Evolutionary conservation across 2,113 vertebrate species (phyloP), one percentile per base, ranked within the genome.

Genomic region (Echinops telfairi): DNA sequence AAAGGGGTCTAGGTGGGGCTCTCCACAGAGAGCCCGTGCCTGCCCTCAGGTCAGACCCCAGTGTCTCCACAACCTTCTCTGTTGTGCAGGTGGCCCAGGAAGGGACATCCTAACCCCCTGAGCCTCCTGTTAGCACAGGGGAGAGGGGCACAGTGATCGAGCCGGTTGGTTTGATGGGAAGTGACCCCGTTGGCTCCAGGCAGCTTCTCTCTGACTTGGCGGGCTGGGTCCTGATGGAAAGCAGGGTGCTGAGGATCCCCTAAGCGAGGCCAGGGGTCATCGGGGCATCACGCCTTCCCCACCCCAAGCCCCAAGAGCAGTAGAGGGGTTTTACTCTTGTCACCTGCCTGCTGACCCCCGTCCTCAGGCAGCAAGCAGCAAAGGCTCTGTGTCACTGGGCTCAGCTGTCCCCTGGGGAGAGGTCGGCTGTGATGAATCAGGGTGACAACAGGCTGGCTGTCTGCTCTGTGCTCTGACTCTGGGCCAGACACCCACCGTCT

Each of bases 401-500:
- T n/a, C 6, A 3, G 31, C 11, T 40, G 3, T 62, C 2, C 2
- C 57, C 31, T 0, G 2, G 31, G 60, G 8, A 66, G 23, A 89
- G 57, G 27, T 33, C 19, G 14, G 70, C n/a, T n/a, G n/a, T n/a
- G n/a, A n/a, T n/a, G n/a, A n/a, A n/a, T n/a, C n/a, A 64, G 43
- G 4, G 71, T 60, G 73, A 4, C 9, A 3, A 1, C 3, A 17
- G 43, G 25, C 5, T 15, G 27, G 36, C 57, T 84, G 47, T 64
- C 64, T 1, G 3, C 4, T 0, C 53, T 16, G 47, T 83, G 68
- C 75, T 95, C 14, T 92, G 89, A 53, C 33, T 60, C 31, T 80
- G 73, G 66, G 14, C 40, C 78, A 88, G 79, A 92, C 80, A 73
- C 22, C 22, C 64, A 77, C 36, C 91, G 33, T 92, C 86, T 88